Percentiles rank a stretch among this genome's conserved stretches.
These are phyloP conservation scores for Melitaea athalia DNA, from an alignment of 2,888 invertebrate species.

Conservation along the genomic window DNA sequence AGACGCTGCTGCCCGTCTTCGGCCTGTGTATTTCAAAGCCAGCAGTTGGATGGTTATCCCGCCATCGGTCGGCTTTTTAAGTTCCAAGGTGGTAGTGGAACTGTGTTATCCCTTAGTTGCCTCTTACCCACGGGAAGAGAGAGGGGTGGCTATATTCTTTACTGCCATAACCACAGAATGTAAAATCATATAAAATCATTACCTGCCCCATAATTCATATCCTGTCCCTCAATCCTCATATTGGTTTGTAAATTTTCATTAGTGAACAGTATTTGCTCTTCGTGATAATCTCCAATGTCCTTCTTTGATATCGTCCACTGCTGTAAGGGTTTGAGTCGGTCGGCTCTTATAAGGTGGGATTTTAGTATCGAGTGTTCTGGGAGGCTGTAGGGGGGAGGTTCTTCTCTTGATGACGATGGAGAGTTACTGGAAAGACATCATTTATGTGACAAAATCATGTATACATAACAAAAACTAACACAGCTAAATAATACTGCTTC, in stretches of 20 bases:
- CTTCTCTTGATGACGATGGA: conserved; percentile 62
- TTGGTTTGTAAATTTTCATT: conserved; percentile 69
- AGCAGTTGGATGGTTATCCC: no score
- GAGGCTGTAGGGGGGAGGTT: conserved; percentile 68
- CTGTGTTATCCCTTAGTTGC: no score
- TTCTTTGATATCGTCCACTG: conserved; percentile 80
- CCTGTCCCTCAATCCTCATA: conserved; percentile 60
- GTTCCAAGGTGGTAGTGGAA: no score
- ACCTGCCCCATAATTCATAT: conserved; percentile 74
- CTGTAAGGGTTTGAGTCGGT: conserved; percentile 60
- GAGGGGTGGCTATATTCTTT: no score
- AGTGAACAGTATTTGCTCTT: conserved; percentile 76
- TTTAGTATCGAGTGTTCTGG: conserved; percentile 75
- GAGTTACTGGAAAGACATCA: conserved; percentile 51
- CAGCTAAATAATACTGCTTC: no score
- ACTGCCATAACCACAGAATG: no score
- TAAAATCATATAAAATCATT: neutral
- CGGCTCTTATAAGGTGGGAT: conserved; percentile 66
- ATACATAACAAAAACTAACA: no score
- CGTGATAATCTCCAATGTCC: conserved; percentile 70
- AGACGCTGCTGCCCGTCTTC: no score
- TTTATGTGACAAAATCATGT: neutral
- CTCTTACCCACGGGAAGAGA: no score
- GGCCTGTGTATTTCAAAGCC: no score
- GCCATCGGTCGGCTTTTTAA: no score